Evolutionary conservation across 2,888 invertebrate genomes (phyloP).

Genomic region (Heteromyza rotundicornis): DNA sequence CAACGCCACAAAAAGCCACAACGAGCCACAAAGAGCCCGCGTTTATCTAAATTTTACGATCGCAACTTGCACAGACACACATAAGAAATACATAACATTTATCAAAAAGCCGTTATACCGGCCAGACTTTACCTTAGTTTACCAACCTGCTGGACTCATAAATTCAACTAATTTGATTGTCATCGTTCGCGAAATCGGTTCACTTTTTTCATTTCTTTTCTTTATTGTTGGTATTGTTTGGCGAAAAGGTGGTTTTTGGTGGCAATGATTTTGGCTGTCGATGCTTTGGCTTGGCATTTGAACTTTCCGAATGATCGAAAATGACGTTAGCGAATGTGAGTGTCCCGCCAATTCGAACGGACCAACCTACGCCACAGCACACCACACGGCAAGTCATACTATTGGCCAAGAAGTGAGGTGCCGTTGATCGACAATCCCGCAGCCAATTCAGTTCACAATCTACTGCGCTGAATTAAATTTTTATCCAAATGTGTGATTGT

Average conservation of each 20-base stretch:
- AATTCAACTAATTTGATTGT: too few relatives aligned
- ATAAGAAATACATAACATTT: slow-evolving; percentile 1
- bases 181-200: too few relatives aligned
- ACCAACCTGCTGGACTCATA: too few relatives aligned
- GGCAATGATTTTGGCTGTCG: too few relatives aligned
- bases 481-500: neutral
- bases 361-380: neutral
- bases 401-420: neutral
- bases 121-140: neutral
- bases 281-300: slow-evolving; percentile 12
- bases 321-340: too few relatives aligned
- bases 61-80: neutral
- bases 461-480: slow-evolving; percentile 2
- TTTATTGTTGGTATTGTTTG: too few relatives aligned
- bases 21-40: too few relatives aligned
- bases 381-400: too few relatives aligned
- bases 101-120: slow-evolving; percentile 18
- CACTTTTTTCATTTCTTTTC: too few relatives aligned
- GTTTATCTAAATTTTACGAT: neutral
- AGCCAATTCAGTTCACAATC: neutral
- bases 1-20: neutral
- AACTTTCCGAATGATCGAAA: too few relatives aligned
- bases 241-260: too few relatives aligned
- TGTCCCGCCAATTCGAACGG: too few relatives aligned
- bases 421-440: slow-evolving; percentile 17